Evolutionary conservation across 2,113 vertebrate genomes (phyloP).

Genomic region (Rostratula benghalensis): DNA sequence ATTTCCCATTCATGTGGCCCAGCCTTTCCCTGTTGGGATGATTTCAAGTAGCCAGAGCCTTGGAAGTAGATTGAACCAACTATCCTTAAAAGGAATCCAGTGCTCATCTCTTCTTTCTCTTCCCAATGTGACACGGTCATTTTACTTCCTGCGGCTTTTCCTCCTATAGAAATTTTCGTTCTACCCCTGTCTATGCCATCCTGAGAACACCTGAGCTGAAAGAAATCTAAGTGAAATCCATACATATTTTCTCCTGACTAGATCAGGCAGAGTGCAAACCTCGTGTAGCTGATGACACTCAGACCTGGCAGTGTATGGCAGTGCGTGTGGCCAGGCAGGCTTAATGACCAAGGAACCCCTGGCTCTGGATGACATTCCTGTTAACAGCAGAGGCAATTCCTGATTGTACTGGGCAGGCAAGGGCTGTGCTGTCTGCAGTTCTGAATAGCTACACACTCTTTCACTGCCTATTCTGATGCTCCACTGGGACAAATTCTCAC

Average conservation of each 20-base stretch:
- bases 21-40: background rate
- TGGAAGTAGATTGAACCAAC: background rate
- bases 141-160: background rate
- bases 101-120: background rate
- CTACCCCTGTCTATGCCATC: background rate
- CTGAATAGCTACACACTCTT: background rate
- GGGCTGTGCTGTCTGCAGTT: background rate
- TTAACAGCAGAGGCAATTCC: background rate
- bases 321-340: background rate
- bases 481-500: background rate
- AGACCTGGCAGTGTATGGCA: background rate
- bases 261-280: background rate
- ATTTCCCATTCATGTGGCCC: background rate
- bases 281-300: rapidly evolving
- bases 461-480: background rate
- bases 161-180: background rate
- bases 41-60: background rate
- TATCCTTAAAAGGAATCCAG: background rate
- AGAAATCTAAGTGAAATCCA: background rate
- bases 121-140: background rate
- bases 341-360: background rate
- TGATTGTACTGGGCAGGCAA: background rate
- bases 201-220: background rate
- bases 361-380: rapidly evolving
- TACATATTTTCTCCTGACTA: background rate